A percentile compares a stretch with the other conserved stretches of the same genome.
Conservation (phyloP, 2,888 invertebrate species). For the Hyppa rectilinea region DNA sequence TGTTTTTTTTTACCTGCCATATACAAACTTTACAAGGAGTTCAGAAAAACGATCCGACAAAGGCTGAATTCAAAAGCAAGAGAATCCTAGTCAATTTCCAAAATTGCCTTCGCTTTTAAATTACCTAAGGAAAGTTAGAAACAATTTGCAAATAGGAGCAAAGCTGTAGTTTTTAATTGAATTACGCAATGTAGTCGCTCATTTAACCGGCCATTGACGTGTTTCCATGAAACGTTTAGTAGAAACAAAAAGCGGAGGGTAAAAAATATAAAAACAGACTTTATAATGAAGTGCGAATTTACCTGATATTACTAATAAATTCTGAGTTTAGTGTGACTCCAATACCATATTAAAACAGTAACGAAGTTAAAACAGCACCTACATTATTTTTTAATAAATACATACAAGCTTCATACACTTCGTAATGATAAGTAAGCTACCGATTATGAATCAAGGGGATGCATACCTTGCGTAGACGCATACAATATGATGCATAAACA, state of each 20-base stretch:
- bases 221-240: slow-evolving; percentile 45
- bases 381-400: too few species aligned
- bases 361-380: too few species aligned
- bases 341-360: too few species aligned
- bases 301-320: slow-evolving; percentile 22
- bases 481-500: slow-evolving; percentile 42
- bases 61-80: slow-evolving; percentile 3
- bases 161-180: slow-evolving; percentile 69
- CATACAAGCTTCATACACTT: slow-evolving; percentile 37
- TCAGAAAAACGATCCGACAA: slow-evolving; percentile 10
- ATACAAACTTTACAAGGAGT: background rate
- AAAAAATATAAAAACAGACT: slow-evolving; percentile 19
- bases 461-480: slow-evolving; percentile 47
- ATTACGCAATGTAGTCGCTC: slow-evolving; percentile 62
- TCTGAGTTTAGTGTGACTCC: background rate
- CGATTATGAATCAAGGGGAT: slow-evolving; percentile 58
- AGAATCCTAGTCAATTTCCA: slow-evolving; percentile 11
- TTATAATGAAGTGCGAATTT: slow-evolving; percentile 13
- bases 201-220: slow-evolving; percentile 45
- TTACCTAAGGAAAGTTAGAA: slow-evolving; percentile 42
- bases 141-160: slow-evolving; percentile 55
- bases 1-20: background rate
- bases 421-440: slow-evolving; percentile 29
- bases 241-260: slow-evolving; percentile 25
- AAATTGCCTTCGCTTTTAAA: slow-evolving; percentile 24